phyloP scores from a whole-genome alignment of 2,113 vertebrate species.

The Melanocharis versteri region DNA sequence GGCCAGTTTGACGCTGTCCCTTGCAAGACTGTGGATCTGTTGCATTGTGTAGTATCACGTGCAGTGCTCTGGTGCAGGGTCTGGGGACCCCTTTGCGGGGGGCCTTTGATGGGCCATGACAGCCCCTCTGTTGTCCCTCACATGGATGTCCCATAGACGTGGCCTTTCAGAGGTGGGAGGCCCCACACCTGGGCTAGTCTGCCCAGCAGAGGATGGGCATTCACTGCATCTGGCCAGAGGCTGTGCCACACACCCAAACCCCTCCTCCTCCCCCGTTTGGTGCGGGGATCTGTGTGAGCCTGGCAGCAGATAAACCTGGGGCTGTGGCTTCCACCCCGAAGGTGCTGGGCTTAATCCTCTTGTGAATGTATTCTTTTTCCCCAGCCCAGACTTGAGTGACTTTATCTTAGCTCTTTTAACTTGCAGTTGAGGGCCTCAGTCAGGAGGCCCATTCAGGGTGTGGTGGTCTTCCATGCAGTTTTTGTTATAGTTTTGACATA shows the following conservation, averaged over 20 bases:
- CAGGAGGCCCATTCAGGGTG: not conserved
- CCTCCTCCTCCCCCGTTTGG: not conserved
- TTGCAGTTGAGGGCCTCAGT: fast-evolving
- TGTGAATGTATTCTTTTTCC: not conserved
- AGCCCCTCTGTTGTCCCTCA: not conserved
- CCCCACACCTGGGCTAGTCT: not conserved
- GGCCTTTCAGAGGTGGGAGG: not conserved
- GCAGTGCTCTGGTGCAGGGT: not conserved
- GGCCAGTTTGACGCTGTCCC: not conserved
- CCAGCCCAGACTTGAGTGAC: not conserved
- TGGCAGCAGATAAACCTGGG: not conserved
- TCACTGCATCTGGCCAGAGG: not conserved
- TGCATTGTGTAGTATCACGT: not conserved
- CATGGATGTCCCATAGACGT: not conserved
- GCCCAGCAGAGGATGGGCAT: not conserved
- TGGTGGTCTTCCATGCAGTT: not conserved
- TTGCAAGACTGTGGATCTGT: not conserved
- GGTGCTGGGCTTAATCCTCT: not conserved
- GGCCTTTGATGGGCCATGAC: not conserved
- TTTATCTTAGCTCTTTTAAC: not conserved
- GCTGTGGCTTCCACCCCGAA: not conserved
- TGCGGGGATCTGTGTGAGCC: not conserved
- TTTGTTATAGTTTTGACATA: not conserved
- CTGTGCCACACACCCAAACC: not conserved
- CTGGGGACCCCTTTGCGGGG: not conserved